These are phyloP conservation scores for Latrodectus geometricus DNA, from an alignment of 1,140 invertebrate species.

Conservation along the genomic window DNA sequence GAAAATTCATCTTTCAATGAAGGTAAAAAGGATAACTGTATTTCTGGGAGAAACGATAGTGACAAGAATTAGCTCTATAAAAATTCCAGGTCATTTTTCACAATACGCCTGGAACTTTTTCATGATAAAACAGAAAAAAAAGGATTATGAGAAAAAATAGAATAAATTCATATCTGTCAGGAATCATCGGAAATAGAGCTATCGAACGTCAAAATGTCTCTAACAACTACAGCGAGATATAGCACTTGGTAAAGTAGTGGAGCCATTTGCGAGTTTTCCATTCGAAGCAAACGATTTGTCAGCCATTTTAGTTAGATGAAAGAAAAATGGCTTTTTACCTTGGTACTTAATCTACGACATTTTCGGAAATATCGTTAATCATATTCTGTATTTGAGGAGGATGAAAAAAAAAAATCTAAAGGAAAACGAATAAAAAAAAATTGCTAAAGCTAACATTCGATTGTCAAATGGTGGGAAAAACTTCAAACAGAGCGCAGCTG, in stretches of 20 bases:
- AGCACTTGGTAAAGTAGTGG: conserved; percentile 2
- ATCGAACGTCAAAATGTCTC: conserved; percentile 46
- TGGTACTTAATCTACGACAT: conserved; percentile 42
- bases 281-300: conserved; percentile 43
- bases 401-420: not conserved
- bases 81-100: conserved; percentile 24
- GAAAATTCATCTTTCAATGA: too few species aligned
- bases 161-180: conserved; percentile 54
- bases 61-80: too few species aligned
- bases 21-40: too few species aligned
- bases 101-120: not conserved
- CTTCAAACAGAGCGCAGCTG: conserved; percentile 19
- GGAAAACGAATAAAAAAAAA: not conserved
- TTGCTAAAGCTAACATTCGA: not conserved
- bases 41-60: too few species aligned
- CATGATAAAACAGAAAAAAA: conserved; percentile 15
- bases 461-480: conserved; percentile 31
- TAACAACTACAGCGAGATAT: conserved; percentile 38
- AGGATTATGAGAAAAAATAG: conserved; percentile 2
- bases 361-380: conserved; percentile 53
- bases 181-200: conserved; percentile 46
- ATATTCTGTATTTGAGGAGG: conserved; percentile 10
- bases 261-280: conserved; percentile 31
- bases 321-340: conserved; percentile 49
- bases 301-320: conserved; percentile 14